Evolutionary conservation across 2,113 vertebrate species (phyloP).

Genomic region (Baryphthengus martii): DNA sequence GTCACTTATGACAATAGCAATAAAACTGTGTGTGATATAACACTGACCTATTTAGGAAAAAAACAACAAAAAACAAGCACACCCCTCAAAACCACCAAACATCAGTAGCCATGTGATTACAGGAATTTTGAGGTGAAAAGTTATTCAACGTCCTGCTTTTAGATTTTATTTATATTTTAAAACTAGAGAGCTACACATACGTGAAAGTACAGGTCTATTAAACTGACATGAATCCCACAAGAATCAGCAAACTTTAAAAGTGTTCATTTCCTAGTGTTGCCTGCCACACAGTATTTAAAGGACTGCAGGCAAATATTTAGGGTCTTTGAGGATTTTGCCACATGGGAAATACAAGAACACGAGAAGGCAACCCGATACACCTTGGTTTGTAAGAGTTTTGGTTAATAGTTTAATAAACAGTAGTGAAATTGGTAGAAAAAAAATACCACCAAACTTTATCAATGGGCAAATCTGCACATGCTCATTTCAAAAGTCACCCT

Average conservation of each 20-base stretch:
- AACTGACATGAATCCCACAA: not conserved
- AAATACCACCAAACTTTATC: not conserved
- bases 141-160: not conserved
- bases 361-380: not conserved
- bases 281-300: not conserved
- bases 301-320: not conserved
- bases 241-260: not conserved
- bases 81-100: too few relatives aligned
- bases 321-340: not conserved
- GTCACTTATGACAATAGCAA: not conserved
- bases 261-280: not conserved
- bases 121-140: not conserved
- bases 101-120: not conserved
- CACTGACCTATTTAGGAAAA: not conserved
- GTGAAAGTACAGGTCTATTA: not conserved
- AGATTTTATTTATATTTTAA: not conserved
- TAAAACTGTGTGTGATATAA: not conserved
- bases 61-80: too few relatives aligned
- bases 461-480: not conserved
- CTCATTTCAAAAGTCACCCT: not conserved
- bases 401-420: not conserved
- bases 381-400: not conserved
- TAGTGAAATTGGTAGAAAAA: not conserved
- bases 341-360: not conserved
- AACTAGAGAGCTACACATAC: not conserved